A percentile compares a stretch with the other conserved stretches of the same genome.
Evolutionary conservation across 1,140 invertebrate species (phyloP).

Genomic region (Acromyrmex charruanus): DNA sequence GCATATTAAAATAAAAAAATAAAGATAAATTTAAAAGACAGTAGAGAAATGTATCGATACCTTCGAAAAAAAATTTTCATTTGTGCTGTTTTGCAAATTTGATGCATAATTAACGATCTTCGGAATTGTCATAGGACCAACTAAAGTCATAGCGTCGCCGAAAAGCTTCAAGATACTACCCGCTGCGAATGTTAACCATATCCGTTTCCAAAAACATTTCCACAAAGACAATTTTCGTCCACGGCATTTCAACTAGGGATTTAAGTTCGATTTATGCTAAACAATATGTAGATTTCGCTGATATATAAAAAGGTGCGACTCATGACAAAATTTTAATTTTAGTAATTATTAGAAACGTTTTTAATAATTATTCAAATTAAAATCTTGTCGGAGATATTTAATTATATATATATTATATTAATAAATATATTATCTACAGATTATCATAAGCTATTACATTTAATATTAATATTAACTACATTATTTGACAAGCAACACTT

Average conservation of each 20-base stretch:
- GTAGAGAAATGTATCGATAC: neutral
- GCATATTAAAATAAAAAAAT: neutral
- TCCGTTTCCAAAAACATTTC: conserved; percentile 90
- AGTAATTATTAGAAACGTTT: neutral
- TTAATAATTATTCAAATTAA: too few relatives aligned
- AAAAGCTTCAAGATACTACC: conserved; percentile 92
- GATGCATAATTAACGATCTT: conserved; percentile 90
- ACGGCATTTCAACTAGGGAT: conserved; percentile 26
- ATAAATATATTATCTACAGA: too few relatives aligned
- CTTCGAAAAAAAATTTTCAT: neutral
- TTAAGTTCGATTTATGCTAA: neutral
- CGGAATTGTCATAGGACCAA: conserved; percentile 92
- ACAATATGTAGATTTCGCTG: neutral
- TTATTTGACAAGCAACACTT: neutral
- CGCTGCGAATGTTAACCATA: conserved; percentile 91
- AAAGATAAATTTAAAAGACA: neutral
- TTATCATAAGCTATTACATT: too few relatives aligned
- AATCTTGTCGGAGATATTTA: too few relatives aligned
- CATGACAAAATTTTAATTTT: neutral
- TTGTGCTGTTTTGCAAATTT: conserved; percentile 70
- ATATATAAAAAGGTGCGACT: neutral
- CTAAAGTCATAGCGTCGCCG: conserved; percentile 92
- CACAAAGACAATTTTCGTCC: conserved; percentile 86
- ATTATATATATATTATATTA: too few relatives aligned
- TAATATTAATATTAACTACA: too few relatives aligned